Percentiles rank a stretch among this genome's conserved stretches.
These are phyloP conservation scores for Phenganax stokvisi DNA, from an alignment of 92 coral and sea anemone genomes.

Conservation along the genomic window DNA sequence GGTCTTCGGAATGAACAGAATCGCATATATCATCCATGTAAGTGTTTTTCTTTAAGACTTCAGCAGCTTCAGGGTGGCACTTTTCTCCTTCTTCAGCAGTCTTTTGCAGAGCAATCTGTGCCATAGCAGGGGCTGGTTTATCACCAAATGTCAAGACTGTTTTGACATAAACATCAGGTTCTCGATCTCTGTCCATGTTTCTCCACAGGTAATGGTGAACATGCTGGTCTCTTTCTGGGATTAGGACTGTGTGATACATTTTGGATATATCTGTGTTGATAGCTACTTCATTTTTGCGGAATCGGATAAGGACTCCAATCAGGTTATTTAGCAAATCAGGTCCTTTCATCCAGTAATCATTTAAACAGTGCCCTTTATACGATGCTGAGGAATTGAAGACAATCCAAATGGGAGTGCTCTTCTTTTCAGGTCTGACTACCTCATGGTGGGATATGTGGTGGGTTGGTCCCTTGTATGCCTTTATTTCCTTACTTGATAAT, in stretches of 20 bases:
- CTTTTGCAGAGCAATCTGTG: conserved; percentile 19
- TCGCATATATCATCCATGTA: conserved; percentile 33
- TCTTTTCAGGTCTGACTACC: conserved; percentile 50
- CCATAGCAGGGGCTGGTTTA: conserved; percentile 19
- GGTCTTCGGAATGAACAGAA: not conserved
- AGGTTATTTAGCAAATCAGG: conserved; percentile 38
- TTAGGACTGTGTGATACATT: conserved; percentile 33
- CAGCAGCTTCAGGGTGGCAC: not conserved
- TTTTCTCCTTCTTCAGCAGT: conserved; percentile 5
- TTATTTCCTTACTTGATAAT: conserved; percentile 39
- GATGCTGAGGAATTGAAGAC: conserved; percentile 51
- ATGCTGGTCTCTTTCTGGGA: conserved; percentile 16
- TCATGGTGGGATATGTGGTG: conserved; percentile 59
- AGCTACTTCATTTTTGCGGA: conserved; percentile 28
- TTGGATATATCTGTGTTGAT: conserved; percentile 28
- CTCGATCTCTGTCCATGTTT: conserved; percentile 33
- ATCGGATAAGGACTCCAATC: conserved; percentile 22
- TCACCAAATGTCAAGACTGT: conserved; percentile 49
- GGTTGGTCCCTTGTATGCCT: conserved; percentile 42
- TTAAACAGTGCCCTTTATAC: conserved; percentile 30
- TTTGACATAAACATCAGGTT: conserved; percentile 48
- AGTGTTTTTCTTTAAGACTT: not conserved
- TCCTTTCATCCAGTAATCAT: conserved; percentile 42
- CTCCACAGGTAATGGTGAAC: conserved; percentile 44
- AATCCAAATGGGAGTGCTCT: conserved; percentile 43